Conservation (phyloP, 2,797 vertebrate species). For the Dermochelys coriacea region DNA sequence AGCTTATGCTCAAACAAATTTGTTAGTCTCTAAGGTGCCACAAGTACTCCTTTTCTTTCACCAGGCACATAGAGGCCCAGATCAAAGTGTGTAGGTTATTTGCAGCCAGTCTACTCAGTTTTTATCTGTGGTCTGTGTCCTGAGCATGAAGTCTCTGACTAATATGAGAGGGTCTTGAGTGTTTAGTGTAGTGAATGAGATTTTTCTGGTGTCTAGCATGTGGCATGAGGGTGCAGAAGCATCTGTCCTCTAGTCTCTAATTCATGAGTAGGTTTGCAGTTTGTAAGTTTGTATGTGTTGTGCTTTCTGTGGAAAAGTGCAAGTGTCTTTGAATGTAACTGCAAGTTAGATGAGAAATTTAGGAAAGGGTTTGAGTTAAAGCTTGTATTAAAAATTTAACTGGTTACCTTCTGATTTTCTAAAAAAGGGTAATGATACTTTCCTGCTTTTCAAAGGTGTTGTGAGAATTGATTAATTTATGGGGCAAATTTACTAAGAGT, state of each 20-base stretch:
- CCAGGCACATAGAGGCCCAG: not conserved
- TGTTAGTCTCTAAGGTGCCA: no score
- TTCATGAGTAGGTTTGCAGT: not conserved
- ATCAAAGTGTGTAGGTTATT: not conserved
- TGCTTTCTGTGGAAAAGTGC: not conserved
- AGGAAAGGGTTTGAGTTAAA: not conserved
- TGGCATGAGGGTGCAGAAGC: not conserved
- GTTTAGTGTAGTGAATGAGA: not conserved
- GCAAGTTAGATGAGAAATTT: not conserved
- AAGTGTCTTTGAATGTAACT: not conserved
- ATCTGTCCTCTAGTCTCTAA: not conserved
- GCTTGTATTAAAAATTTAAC: not conserved
- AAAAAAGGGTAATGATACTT: not conserved
- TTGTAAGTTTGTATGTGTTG: not conserved
- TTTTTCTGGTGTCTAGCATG: fast-evolving
- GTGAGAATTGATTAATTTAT: not conserved
- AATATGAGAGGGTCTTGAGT: not conserved
- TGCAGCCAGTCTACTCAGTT: not conserved
- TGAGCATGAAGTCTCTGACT: not conserved
- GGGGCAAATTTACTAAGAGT: not conserved
- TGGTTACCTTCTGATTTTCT: not conserved
- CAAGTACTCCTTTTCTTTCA: no score
- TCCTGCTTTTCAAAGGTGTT: not conserved
- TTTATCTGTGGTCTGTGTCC: not conserved
- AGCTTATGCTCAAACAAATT: no score